Conservation (phyloP, 2,113 vertebrate species). For the Labeo catla region DNA sequence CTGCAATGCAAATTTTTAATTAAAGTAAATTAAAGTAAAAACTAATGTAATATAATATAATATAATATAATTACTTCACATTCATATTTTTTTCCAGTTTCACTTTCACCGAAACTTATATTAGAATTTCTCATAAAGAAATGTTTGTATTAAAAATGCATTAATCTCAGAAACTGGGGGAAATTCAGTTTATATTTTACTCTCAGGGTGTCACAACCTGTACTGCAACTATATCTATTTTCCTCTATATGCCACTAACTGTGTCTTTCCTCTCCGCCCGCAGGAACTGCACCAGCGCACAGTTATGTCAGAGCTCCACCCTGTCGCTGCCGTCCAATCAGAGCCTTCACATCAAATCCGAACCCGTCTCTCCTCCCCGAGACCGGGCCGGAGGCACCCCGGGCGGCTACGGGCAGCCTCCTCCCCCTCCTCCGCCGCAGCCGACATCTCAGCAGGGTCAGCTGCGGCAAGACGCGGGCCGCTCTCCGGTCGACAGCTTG, state of each 20-base stretch:
- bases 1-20: no score
- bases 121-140: no score
- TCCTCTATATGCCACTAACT: constrained; percentile 40
- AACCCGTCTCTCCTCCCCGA: constrained; percentile 96
- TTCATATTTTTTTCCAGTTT: no score
- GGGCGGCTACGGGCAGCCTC: constrained; percentile 30
- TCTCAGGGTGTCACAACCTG: background rate
- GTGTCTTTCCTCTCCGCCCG: constrained; percentile 84
- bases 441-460: constrained; percentile 78
- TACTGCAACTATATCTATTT: background rate
- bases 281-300: constrained; percentile 93
- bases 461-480: constrained; percentile 83
- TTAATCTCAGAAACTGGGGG: no score
- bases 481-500: constrained; percentile 92
- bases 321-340: constrained; percentile 90
- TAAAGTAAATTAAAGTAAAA: no score
- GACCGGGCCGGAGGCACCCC: constrained; percentile 73
- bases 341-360: constrained; percentile 97
- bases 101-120: no score
- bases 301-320: constrained; percentile 95
- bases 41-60: no score
- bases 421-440: constrained; percentile 43
- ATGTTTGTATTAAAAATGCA: no score
- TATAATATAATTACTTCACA: no score
- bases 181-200: background rate